Base-by-base conservation (phyloP, 2,113 vertebrate species). In the Ia io region DNA sequence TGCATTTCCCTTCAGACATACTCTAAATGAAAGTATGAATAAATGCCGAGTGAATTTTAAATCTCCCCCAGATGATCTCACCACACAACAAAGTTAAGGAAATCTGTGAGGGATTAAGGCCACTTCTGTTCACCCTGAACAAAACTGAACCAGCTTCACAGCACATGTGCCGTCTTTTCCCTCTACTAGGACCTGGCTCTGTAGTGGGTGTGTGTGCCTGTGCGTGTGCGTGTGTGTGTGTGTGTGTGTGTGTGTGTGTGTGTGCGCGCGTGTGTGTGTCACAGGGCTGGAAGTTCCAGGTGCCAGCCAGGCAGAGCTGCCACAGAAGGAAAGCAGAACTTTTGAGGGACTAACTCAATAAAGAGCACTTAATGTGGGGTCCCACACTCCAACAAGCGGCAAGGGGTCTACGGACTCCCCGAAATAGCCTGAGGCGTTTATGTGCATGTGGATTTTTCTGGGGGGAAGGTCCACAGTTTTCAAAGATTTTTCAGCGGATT, bases 11-110 rank as follows among this genome's bases (percentile, higher is more conserved):
- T 94, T 88, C 79, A 59, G 95, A 61, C 30, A 18, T 40, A 71
- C 37, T 70, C 14, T 40, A 84, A 95, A 92, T 49, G 80, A 78
- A 97, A 83, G 82, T 84, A 69, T 73, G 61, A 89, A 84, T 89
- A 89, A 96, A 91, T 70, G 61, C 82, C 35, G 25, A 87, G 67
- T 88, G 84, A 90, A 61, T 11, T 86, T 65, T 17, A 80, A 77
- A 88, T 88, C 88, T 90, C 44, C 40, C 67, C 74, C 83, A 91
- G 63, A 59, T 95, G 70, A 95, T 74, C 63, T 74, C 37, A 92
- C 84, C 32, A 70, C n/a, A 77, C 10, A 56, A 76, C 65, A 94
- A 95, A 95, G 78, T 79, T 69, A 82, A 89, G 79, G 78, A 93
- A 90, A 71, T 42, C 11, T 35, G 42, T n/a, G 42, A 12, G 59